Conservation (phyloP, 2,113 vertebrate genomes). For the Uria aalge region DNA sequence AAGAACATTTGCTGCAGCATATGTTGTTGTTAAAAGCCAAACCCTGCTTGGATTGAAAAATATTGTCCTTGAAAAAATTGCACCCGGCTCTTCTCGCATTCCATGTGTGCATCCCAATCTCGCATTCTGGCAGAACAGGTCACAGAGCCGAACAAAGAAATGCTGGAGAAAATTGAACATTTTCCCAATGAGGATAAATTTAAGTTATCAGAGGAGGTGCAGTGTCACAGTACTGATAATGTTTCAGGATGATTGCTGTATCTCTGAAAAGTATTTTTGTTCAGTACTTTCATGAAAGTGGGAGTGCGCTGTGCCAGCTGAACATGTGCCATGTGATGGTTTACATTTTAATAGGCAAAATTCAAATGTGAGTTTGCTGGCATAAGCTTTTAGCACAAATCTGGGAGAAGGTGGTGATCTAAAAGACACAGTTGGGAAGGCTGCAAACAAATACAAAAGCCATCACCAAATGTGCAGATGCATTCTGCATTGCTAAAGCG, state of each 20-base stretch:
- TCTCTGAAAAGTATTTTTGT: not conserved
- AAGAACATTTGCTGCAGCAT: slow-evolving; percentile 42
- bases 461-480: not conserved
- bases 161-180: not conserved
- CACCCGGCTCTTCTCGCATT: not conserved
- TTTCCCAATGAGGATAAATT: not conserved
- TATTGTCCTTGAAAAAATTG: slow-evolving; percentile 5
- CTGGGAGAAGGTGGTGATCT: not conserved
- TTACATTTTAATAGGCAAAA: not conserved
- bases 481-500: not conserved
- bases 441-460: not conserved
- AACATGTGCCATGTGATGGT: not conserved
- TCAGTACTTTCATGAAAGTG: not conserved
- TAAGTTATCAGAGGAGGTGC: not conserved
- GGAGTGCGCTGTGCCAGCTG: not conserved
- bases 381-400: not conserved
- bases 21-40: slow-evolving; percentile 39
- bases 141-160: not conserved
- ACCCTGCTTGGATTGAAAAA: not conserved
- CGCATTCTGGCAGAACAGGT: not conserved
- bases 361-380: not conserved
- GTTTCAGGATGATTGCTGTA: not conserved
- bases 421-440: not conserved
- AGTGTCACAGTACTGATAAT: not conserved
- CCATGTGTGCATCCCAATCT: not conserved